These are phyloP conservation scores for Herpailurus yagouaroundi DNA, from an alignment of 2,113 vertebrate genomes.

Conservation along the genomic window DNA sequence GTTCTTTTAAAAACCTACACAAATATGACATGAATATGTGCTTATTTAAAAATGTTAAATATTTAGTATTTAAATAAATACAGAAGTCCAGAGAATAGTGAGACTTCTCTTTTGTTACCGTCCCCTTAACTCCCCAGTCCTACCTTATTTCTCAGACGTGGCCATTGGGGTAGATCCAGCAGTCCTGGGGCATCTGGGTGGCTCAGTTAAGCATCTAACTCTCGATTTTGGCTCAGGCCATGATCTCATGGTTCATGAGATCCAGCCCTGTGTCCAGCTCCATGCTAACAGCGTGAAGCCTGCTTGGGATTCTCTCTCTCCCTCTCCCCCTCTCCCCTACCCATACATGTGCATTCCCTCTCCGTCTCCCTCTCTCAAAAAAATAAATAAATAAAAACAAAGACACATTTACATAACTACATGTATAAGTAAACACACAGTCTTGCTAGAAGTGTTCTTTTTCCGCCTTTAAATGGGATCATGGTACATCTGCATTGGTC, in stretches of 20 bases:
- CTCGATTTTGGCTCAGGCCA: too few species aligned
- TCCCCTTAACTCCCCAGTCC: neutral
- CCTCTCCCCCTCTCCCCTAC: too few species aligned
- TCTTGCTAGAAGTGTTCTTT: neutral
- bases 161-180: neutral
- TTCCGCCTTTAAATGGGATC: neutral
- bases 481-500: accelerated
- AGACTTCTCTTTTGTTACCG: neutral
- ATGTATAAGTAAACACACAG: neutral
- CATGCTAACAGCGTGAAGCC: too few species aligned
- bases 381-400: neutral
- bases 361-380: too few species aligned
- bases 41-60: neutral
- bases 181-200: too few species aligned
- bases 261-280: too few species aligned
- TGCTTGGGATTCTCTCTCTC: too few species aligned
- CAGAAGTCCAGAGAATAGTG: neutral
- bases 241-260: too few species aligned
- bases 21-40: neutral
- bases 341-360: too few species aligned
- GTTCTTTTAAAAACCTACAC: neutral
- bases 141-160: neutral
- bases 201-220: too few species aligned
- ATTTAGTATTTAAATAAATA: neutral
- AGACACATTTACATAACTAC: neutral